These are phyloP conservation scores for Lamellibrachia satsuma DNA, from an alignment of 2,888 invertebrate genomes.

Conservation along the genomic window DNA sequence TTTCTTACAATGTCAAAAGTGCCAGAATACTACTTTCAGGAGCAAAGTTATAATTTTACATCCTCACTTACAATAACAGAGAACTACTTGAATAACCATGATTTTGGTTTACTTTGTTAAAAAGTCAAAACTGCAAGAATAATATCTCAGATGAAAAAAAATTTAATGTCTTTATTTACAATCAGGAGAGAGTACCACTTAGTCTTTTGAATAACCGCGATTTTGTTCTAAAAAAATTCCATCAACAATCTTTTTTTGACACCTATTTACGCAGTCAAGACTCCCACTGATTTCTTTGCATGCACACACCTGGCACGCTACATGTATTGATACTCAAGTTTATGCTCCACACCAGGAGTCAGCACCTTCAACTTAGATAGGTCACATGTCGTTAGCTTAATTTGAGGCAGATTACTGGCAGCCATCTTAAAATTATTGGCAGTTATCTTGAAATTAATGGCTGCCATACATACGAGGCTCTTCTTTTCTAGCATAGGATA, in stretches of 20 bases:
- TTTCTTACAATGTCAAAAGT: background rate
- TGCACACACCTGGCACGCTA: background rate
- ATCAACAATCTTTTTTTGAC: background rate
- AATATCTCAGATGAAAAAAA: background rate
- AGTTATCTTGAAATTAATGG: too few species aligned
- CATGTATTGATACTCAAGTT: background rate
- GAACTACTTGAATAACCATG: background rate
- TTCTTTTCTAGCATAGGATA: too few species aligned
- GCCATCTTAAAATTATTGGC: too few species aligned
- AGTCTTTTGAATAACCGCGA: background rate
- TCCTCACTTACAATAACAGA: background rate
- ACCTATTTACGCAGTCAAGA: background rate
- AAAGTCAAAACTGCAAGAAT: background rate
- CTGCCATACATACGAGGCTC: too few species aligned
- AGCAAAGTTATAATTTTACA: background rate
- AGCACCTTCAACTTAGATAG: background rate
- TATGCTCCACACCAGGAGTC: background rate
- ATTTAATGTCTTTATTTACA: background rate
- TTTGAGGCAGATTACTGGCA: too few species aligned
- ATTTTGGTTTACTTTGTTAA: background rate
- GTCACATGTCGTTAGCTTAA: background rate
- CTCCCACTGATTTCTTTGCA: background rate
- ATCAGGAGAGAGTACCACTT: background rate
- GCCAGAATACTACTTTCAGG: background rate
- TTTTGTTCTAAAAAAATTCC: background rate